phyloP scores from a whole-genome alignment of 2,888 invertebrate genomes.

The Drosophila nigritarsus region DNA sequence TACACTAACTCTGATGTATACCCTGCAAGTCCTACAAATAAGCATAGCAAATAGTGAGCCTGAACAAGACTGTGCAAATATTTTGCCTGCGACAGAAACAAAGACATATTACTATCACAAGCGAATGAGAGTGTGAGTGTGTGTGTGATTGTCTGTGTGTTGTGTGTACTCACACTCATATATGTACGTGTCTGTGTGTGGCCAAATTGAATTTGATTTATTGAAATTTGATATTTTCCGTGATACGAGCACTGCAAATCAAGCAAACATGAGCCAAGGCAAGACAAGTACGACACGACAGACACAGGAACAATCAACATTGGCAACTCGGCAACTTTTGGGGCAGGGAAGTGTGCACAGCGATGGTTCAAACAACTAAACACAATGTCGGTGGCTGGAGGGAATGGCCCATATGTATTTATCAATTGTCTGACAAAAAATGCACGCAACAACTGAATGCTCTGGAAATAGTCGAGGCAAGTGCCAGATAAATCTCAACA shows the following conservation, averaged over 20 bases:
- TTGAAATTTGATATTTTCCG: slow-evolving; percentile 83
- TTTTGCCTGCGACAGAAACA: slow-evolving; percentile 75
- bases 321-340: slow-evolving; percentile 29
- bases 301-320: slow-evolving; percentile 69
- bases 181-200: slow-evolving; percentile 47
- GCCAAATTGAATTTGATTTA: slow-evolving; percentile 84
- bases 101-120: slow-evolving; percentile 74
- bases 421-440: slow-evolving; percentile 48
- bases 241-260: slow-evolving; percentile 78
- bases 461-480: slow-evolving; percentile 17
- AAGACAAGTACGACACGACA: slow-evolving; percentile 43
- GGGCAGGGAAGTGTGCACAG: not conserved
- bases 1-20: slow-evolving; percentile 32
- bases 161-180: slow-evolving; percentile 27
- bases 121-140: slow-evolving; percentile 41
- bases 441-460: slow-evolving; percentile 7
- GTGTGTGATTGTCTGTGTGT: slow-evolving; percentile 40
- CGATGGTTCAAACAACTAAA: slow-evolving; percentile 22
- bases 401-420: slow-evolving; percentile 60
- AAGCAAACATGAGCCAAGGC: slow-evolving; percentile 70
- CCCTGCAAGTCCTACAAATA: slow-evolving; percentile 64
- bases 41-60: slow-evolving; percentile 67
- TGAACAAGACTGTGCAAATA: slow-evolving; percentile 74
- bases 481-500: slow-evolving; percentile 18
- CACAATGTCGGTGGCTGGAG: slow-evolving; percentile 36